Evolutionary conservation across 2,797 vertebrate genomes (phyloP).

Genomic region (Myiotriccus ornatus): DNA sequence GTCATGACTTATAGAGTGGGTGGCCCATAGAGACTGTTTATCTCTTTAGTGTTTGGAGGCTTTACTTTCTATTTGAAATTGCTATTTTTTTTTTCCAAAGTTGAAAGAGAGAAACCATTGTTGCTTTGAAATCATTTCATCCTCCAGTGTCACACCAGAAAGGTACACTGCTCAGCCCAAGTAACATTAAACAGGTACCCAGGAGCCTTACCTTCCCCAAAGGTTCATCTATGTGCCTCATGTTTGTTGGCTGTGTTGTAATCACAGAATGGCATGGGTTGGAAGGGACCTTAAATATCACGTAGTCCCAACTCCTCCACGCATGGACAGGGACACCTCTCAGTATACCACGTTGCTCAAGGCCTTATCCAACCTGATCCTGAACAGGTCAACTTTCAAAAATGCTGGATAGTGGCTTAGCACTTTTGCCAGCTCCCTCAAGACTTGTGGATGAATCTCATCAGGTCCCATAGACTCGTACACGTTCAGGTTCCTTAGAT

Average conservation of each 20-base stretch:
- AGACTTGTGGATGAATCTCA: neutral
- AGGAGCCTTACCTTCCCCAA: neutral
- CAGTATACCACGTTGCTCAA: neutral
- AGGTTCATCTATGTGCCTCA: fast-evolving
- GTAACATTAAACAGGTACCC: neutral
- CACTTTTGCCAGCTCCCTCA: neutral
- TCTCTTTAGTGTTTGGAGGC: neutral
- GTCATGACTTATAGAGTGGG: neutral
- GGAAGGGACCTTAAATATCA: neutral
- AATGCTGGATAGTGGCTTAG: neutral
- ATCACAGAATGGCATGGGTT: neutral
- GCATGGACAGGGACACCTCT: neutral
- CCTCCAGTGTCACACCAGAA: neutral
- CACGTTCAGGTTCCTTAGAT: neutral
- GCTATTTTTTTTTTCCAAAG: neutral
- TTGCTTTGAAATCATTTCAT: neutral
- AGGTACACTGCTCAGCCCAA: neutral
- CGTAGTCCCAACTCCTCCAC: neutral
- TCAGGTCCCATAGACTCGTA: neutral
- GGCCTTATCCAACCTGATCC: neutral
- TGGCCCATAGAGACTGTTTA: neutral
- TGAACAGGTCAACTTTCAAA: neutral
- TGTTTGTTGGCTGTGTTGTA: neutral
- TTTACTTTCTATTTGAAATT: neutral
- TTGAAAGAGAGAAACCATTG: neutral